Base-by-base conservation (phyloP, 2,888 invertebrate genomes). In the Rhabditoides inermis region DNA sequence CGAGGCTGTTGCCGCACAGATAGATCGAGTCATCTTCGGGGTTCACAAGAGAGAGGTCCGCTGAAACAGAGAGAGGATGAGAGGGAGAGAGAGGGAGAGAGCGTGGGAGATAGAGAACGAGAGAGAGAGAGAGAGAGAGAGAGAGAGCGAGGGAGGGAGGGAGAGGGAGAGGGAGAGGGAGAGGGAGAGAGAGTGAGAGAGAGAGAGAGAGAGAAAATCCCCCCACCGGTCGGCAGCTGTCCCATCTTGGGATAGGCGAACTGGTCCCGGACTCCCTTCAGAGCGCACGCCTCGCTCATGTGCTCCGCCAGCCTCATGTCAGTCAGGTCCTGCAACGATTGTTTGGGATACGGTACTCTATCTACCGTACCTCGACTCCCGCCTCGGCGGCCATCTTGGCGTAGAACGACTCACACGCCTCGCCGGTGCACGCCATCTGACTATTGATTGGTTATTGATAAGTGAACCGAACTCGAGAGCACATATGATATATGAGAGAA, bases 1-100 rank as follows among this genome's bases (percentile, higher is more conserved):
- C 83, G 2, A 83, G 76, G 0, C 82, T 82, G 68, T 83, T 80
- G 1, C 82, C 82, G 65, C 81, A 81, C 39, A 83, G 74, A 67
- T 83, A 83, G 22, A 83, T 77, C 59, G 78, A 77, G 27, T 82
- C 81, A 25, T 78, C 79, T 0, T 80, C 76, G 0, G 62, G 67
- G 41, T 76, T 60, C 5, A 57, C 58, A 6, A 63, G 51, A 1
- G 47, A 27, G 6, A 55, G 42, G 45, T 67, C 64, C 27, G 56
- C 66, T 66, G 51, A 49, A 63, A 52, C 3, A 15, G 7, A 15
- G 26, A 32, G 20, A 7, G 20, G n/a, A 18, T n/a, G 15, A 22
- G 42, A 1, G 12, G 12, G 15, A 48, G 15, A 22, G 39, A 12
- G 4, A 7, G 22, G 15, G 25, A 22, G 27, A 25, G 45, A 46